Evolutionary conservation across 2,888 invertebrate genomes (phyloP), one percentile per base, ranked within the genome.

Genomic region (Zootermopsis nevadensis): DNA sequence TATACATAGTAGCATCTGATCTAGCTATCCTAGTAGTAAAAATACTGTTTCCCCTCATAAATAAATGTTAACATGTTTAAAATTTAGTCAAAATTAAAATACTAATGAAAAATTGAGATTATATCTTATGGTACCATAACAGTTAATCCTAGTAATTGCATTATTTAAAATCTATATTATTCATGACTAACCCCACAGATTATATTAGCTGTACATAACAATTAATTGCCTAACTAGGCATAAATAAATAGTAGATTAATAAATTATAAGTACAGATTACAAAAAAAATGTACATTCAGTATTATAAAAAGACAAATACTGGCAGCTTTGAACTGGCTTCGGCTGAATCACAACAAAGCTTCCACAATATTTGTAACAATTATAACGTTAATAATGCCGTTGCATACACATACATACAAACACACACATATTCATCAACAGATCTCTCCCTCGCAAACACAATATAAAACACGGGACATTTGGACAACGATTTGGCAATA

Each of bases 351-450:
- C 69, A 31, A 72, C 79, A 80, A 79, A 83, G 83, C 83, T 83
- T 72, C 84, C 84, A 80, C 82, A 80, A 80, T 30, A 79, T 84
- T 38, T 38, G 82, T 82, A 84, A 83, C 81, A 83, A 83, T 38
- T 77, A 80, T 80, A 84, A 82, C 82, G 83, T 55, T 79, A 42
- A 84, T 83, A 84, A 84, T 76, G 84, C 84, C 80, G 69, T 82
- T 80, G 72, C 80, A 81, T 83, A 83, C 30, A 35, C 81, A 81
- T 38, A 67, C 81, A 80, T 60, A n/a, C n/a, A n/a, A n/a, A n/a
- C n/a, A n/a, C n/a, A 81, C 84, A 83, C 30, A 35, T 77, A 81
- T 38, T 77, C 81, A 80, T 60, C 15, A 82, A 55, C 66, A 82
- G 31, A 35, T 79, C 27, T 79, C 74, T 38, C n/a, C 48, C 66